Conservation (phyloP, 2,113 vertebrate genomes). For the Leucopsar rothschildi region DNA sequence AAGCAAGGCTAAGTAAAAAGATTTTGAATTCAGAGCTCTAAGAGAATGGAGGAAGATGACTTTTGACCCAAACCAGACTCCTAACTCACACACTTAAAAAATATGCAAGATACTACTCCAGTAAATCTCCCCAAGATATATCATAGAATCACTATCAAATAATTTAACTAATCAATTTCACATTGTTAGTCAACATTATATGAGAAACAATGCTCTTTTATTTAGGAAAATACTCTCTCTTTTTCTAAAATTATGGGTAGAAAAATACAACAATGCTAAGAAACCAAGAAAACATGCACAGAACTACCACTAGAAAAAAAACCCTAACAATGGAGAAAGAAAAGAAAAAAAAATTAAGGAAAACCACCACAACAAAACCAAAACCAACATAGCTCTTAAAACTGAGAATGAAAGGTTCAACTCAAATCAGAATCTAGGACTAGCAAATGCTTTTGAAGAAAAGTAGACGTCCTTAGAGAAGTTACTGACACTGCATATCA, state of each 20-base stretch:
- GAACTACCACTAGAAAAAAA: not conserved
- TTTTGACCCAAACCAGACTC: not conserved
- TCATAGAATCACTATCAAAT: not conserved
- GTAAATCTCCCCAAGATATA: not conserved
- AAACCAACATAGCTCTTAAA: not conserved
- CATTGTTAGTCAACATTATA: not conserved
- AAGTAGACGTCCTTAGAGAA: not conserved
- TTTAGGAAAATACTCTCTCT: not conserved
- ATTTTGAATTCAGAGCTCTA: not conserved
- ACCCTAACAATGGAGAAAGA: rapidly evolving
- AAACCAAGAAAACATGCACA: not conserved
- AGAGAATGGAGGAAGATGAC: not conserved
- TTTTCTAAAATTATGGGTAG: not conserved
- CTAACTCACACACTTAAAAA: not conserved
- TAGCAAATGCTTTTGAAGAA: not conserved
- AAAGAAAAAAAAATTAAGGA: not conserved
- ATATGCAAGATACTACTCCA: not conserved
- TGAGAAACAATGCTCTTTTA: not conserved
- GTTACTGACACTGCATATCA: not conserved
- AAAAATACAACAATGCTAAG: not conserved
- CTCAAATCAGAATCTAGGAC: not conserved
- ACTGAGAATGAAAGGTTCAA: not conserved
- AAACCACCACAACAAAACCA: not conserved
- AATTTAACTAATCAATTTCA: not conserved
- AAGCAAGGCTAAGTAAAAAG: not conserved